Evolutionary conservation across 1,140 invertebrate genomes (phyloP).

Genomic region (Onthophagus taurus): DNA sequence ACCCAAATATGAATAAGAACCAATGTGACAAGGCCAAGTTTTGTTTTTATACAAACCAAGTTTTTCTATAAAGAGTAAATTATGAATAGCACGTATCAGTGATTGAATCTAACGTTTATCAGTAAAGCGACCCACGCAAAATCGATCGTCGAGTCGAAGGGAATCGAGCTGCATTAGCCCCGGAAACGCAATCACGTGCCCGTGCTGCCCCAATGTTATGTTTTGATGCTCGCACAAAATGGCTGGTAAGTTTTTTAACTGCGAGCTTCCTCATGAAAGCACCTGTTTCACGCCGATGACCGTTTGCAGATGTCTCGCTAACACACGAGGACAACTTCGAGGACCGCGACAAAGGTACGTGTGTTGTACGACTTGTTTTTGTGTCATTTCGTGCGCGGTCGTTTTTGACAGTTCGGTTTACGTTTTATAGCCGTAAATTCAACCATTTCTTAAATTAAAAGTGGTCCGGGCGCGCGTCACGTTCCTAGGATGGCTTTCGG

Average conservation of each 20-base stretch:
- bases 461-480: not conserved
- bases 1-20: conserved; percentile 1
- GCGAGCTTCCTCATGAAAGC: too few relatives aligned
- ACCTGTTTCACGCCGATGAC: not conserved
- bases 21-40: conserved; percentile 7
- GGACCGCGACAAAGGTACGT: conserved; percentile 34
- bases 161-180: conserved; percentile 4
- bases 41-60: conserved; percentile 11
- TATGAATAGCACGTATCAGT: conserved; percentile 11
- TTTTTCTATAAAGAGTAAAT: conserved; percentile 8
- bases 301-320: conserved; percentile 30
- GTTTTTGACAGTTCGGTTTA: conserved; percentile 5
- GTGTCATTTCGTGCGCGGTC: conserved; percentile 7
- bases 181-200: conserved; percentile 28
- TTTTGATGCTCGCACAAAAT: conserved; percentile 35
- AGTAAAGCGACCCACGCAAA: too few relatives aligned
- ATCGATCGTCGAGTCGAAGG: conserved; percentile 1
- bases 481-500: not conserved
- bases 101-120: too few relatives aligned
- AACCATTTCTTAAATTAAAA: not conserved
- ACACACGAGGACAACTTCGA: conserved; percentile 29
- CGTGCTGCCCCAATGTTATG: conserved; percentile 30
- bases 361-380: conserved; percentile 2
- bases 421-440: not conserved
- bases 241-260: conserved; percentile 31